Conservation (phyloP, 2,113 vertebrate genomes). For the Nycticorax nycticorax region DNA sequence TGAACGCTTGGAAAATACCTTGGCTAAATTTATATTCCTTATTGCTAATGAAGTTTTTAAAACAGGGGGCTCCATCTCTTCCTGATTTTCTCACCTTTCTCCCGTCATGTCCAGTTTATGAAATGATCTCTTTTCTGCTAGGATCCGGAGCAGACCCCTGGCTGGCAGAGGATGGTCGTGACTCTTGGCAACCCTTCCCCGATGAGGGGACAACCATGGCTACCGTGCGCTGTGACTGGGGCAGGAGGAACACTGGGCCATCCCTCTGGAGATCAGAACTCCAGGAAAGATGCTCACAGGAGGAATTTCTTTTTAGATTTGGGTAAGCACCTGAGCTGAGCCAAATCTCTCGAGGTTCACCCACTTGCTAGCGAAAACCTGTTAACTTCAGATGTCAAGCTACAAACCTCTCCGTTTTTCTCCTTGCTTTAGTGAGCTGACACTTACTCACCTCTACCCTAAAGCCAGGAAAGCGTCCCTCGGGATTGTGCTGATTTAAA, state of each 20-base stretch:
- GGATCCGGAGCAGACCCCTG: neutral
- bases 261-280: neutral
- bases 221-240: neutral
- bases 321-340: neutral
- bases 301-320: neutral
- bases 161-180: neutral
- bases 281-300: neutral
- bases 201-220: neutral
- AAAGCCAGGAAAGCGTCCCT: neutral
- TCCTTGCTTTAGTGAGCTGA: neutral
- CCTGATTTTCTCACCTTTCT: neutral
- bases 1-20: neutral
- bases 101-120: neutral
- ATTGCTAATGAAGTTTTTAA: neutral
- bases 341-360: neutral
- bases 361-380: neutral
- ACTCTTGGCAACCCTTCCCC: neutral
- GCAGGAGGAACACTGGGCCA: neutral
- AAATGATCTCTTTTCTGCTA: neutral
- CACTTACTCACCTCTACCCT: neutral
- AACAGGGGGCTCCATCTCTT: neutral
- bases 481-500: conserved; percentile 10
- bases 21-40: neutral
- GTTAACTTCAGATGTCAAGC: neutral
- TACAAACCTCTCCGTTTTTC: neutral